Percentiles rank a stretch among this genome's conserved stretches.
Conservation (phyloP, 2,888 invertebrate genomes). For the Pelosia muscerda region DNA sequence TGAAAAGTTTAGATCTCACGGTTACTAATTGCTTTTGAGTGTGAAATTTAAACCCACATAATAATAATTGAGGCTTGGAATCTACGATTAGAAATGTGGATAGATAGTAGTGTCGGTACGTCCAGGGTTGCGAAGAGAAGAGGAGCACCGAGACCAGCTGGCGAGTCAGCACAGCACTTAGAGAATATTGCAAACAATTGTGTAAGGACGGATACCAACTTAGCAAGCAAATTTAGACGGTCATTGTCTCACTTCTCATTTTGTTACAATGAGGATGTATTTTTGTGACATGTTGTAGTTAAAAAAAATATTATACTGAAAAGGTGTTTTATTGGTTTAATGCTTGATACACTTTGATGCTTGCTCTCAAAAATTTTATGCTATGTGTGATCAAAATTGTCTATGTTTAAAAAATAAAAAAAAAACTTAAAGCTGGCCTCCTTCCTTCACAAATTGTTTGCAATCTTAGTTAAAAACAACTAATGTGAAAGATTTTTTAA, state of each 20-base stretch:
- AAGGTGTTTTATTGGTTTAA: conserved; percentile 86
- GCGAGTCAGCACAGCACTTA: conserved; percentile 56
- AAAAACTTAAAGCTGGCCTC: conserved; percentile 89
- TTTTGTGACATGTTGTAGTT: conserved; percentile 85
- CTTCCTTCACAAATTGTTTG: conserved; percentile 95
- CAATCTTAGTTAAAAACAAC: conserved; percentile 85
- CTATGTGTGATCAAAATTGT: conserved; percentile 71
- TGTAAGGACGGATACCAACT: conserved; percentile 86
- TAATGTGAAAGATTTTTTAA: conserved; percentile 43
- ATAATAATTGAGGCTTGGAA: conserved; percentile 59
- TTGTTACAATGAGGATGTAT: conserved; percentile 75
- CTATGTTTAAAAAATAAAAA: conserved; percentile 60
- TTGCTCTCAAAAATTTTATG: conserved; percentile 73
- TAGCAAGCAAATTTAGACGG: conserved; percentile 76
- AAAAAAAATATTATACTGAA: conserved; percentile 80
- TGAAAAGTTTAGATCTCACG: conserved; percentile 85
- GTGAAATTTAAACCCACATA: conserved; percentile 70
- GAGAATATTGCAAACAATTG: conserved; percentile 85
- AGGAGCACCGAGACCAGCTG: conserved; percentile 59
- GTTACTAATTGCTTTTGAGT: conserved; percentile 80
- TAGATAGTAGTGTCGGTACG: conserved; percentile 61
- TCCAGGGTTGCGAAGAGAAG: conserved; percentile 61
- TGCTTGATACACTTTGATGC: conserved; percentile 78
- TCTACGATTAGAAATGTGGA: conserved; percentile 55
- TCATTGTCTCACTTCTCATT: conserved; percentile 66